Conservation (phyloP, 2,113 vertebrate genomes). For the Coracopsis vasa region DNA sequence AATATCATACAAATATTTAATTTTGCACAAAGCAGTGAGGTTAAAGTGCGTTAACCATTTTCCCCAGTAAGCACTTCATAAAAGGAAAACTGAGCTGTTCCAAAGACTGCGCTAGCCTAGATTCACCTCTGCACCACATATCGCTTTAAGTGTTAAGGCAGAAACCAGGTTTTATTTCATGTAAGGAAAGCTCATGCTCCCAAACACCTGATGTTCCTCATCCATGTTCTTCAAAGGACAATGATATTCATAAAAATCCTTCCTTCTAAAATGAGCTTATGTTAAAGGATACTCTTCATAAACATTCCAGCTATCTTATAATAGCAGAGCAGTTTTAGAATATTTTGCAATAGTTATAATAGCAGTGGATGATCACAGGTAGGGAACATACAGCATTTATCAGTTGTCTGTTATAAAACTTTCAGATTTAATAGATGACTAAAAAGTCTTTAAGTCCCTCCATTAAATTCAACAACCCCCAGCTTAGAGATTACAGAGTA, state of each 20-base stretch:
- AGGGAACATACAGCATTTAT: neutral
- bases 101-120: neutral
- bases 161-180: neutral
- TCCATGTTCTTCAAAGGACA: neutral
- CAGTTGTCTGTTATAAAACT: neutral
- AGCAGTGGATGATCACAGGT: neutral
- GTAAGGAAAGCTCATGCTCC: neutral
- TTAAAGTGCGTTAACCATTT: neutral
- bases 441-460: neutral
- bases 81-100: neutral
- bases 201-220: neutral
- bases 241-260: neutral
- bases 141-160: neutral
- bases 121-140: neutral
- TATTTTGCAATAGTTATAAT: neutral
- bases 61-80: fast-evolving
- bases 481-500: neutral
- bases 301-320: neutral
- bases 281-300: neutral
- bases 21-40: neutral
- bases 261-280: neutral
- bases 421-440: neutral
- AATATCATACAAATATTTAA: neutral
- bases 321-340: neutral
- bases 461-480: neutral